phyloP scores from a whole-genome alignment of 35 echinoderm and acorn worm genomes.

The Nesometra sesokonis region DNA sequence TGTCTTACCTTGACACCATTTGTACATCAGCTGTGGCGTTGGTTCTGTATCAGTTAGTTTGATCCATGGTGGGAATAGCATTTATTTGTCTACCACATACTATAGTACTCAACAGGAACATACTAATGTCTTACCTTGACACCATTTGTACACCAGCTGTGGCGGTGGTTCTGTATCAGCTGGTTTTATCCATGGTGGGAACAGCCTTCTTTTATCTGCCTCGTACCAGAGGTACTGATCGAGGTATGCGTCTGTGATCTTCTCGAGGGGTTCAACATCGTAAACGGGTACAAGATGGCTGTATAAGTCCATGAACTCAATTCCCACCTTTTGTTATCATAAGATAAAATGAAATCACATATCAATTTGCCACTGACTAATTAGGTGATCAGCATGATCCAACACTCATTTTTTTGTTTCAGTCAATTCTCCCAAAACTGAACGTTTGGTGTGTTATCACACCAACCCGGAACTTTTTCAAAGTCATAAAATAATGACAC shows the following conservation, averaged over 20 bases:
- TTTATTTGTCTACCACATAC: no score
- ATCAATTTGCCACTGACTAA: no score
- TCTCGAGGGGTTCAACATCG: constrained; percentile 97
- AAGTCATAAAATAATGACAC: no score
- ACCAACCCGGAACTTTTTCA: no score
- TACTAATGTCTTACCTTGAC: constrained; percentile 91
- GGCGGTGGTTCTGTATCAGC: constrained; percentile 94
- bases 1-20: constrained; percentile 97
- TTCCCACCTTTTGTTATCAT: constrained; percentile 64
- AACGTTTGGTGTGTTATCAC: no score
- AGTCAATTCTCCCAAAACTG: no score
- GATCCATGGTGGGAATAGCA: constrained; percentile 99
- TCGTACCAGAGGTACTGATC: constrained; percentile 98
- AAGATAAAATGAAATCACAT: no score
- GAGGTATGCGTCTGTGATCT: constrained; percentile 99
- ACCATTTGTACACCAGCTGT: constrained; percentile 91
- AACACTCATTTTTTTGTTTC: no score
- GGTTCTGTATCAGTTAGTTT: constrained; percentile 97
- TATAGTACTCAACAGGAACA: no score
- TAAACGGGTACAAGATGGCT: constrained; percentile 93
- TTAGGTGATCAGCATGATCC: no score
- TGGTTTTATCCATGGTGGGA: constrained; percentile 99
- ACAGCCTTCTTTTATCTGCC: constrained; percentile 81
- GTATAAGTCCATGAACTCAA: constrained; percentile 99
- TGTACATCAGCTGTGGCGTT: no score